Evolutionary conservation across 2,888 invertebrate species (phyloP).

Genomic region (Macaria notata): DNA sequence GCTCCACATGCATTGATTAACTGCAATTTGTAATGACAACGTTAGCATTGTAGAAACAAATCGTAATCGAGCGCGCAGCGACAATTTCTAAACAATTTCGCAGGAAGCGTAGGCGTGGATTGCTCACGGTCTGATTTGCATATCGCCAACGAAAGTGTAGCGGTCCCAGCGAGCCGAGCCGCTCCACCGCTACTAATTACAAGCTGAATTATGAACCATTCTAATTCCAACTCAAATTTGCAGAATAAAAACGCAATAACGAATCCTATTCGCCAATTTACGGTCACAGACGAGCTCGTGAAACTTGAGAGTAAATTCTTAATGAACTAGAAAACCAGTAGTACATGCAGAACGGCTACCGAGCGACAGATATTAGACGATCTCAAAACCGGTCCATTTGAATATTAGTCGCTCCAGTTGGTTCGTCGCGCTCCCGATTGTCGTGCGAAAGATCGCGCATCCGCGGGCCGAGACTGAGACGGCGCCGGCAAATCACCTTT

Average conservation of each 20-base stretch:
- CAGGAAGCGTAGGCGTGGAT: conserved; percentile 49
- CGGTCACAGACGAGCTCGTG: conserved; percentile 30
- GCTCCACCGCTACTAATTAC: conserved; percentile 44
- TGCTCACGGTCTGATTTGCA: conserved; percentile 75
- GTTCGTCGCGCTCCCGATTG: conserved; percentile 70
- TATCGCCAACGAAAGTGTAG: conserved; percentile 74
- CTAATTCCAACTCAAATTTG: conserved; percentile 27
- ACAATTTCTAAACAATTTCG: conserved; percentile 50
- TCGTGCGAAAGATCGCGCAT: conserved; percentile 70
- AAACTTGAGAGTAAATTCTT: conserved; percentile 41
- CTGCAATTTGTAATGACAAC: conserved; percentile 38
- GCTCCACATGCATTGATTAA: conserved; percentile 23
- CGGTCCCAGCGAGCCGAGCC: conserved; percentile 47
- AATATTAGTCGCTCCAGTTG: conserved; percentile 76
- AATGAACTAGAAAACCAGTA: conserved; percentile 48
- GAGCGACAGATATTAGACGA: conserved; percentile 45
- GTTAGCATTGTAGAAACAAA: conserved; percentile 48
- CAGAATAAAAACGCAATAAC: conserved; percentile 27
- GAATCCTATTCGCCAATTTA: conserved; percentile 27
- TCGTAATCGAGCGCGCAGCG: conserved; percentile 48
- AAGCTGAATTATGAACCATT: conserved; percentile 29
- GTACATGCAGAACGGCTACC: conserved; percentile 51
- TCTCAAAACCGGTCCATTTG: conserved; percentile 62
- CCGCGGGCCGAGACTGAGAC: conserved; percentile 55
- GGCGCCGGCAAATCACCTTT: conserved; percentile 64